These are phyloP conservation scores for Chroicocephalus ridibundus DNA, from an alignment of 2,113 vertebrate genomes.

Conservation along the genomic window DNA sequence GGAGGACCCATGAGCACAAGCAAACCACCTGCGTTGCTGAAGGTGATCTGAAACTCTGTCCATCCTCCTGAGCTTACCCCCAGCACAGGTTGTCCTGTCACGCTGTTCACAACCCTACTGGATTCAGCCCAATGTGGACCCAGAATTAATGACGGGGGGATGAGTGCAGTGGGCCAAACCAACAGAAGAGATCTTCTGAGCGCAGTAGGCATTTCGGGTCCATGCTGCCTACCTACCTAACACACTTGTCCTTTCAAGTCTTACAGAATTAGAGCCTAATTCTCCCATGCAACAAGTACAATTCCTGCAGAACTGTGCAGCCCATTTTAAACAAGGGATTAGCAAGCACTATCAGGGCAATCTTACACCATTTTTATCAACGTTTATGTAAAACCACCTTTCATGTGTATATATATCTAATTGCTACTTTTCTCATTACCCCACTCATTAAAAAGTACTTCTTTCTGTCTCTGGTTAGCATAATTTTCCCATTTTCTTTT, in stretches of 20 bases:
- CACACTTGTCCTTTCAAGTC: not conserved
- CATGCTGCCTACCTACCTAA: fast-evolving
- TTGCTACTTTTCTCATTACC: not conserved
- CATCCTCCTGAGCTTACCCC: not conserved
- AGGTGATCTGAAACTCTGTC: not conserved
- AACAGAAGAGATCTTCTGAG: not conserved
- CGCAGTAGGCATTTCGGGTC: not conserved
- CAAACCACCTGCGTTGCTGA: not conserved
- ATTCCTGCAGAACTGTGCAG: not conserved
- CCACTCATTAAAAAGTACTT: not conserved
- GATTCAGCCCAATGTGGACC: not conserved
- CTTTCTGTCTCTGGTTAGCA: not conserved
- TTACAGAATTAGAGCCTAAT: not conserved
- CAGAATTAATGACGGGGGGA: not conserved
- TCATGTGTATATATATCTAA: not conserved
- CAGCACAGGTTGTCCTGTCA: not conserved
- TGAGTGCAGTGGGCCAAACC: not conserved
- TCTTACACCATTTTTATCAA: not conserved
- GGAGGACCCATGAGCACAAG: not conserved
- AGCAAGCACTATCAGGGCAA: not conserved
- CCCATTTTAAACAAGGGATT: not conserved
- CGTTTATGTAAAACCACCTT: not conserved
- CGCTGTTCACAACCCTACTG: not conserved
- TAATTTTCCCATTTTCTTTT: not conserved
- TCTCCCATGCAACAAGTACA: not conserved